These are phyloP conservation scores for Drosophila ezoana DNA, from an alignment of 2,888 invertebrate species.

Conservation along the genomic window DNA sequence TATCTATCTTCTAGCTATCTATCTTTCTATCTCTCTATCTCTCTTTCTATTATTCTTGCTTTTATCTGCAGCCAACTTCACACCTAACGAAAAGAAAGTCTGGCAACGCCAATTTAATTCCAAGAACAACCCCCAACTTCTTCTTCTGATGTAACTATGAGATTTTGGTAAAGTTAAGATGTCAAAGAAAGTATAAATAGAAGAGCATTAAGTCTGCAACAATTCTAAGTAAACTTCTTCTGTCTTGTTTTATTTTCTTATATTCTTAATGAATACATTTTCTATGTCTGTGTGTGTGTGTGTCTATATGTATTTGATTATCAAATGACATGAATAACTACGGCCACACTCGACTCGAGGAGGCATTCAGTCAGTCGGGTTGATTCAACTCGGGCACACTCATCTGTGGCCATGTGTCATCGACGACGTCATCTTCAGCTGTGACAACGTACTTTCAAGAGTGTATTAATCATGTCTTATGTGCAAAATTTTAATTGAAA, in stretches of 20 bases:
- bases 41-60: too few species aligned
- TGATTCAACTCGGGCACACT: conserved; percentile 25
- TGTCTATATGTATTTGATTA: conserved; percentile 13
- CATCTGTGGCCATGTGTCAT: conserved; percentile 29
- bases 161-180: too few species aligned
- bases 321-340: conserved; percentile 12
- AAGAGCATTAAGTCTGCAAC: not conserved
- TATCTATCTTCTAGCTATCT: too few species aligned
- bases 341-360: not conserved
- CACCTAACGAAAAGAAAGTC: too few species aligned
- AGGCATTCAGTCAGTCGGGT: not conserved
- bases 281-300: not conserved
- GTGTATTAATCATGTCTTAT: conserved; percentile 31
- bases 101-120: too few species aligned
- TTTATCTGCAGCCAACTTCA: too few species aligned
- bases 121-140: too few species aligned
- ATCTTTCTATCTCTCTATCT: too few species aligned
- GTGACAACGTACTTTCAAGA: conserved; percentile 18
- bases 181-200: not conserved
- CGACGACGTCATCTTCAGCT: conserved; percentile 26
- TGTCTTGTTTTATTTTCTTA: not conserved
- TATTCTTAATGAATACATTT: not conserved
- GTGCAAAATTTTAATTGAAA: conserved; percentile 35
- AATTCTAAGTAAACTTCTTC: not conserved
- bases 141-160: too few species aligned